These are phyloP conservation scores for Desmophyllum pertusum DNA, from an alignment of 92 coral and sea anemone species.

Conservation along the genomic window DNA sequence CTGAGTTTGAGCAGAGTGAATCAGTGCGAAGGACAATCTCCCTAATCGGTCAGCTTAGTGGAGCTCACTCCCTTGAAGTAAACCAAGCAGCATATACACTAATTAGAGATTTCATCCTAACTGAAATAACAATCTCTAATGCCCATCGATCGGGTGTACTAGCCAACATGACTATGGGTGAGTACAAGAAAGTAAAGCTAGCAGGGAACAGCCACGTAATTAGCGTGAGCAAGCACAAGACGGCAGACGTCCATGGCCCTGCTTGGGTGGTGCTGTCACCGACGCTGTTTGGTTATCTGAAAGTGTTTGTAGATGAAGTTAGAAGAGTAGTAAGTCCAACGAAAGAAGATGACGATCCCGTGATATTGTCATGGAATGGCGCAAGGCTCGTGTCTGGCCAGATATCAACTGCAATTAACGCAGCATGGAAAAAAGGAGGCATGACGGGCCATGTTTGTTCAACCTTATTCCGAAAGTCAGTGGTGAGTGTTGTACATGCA, in stretches of 20 bases:
- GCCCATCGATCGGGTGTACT: constrained; percentile 21
- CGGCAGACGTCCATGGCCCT: constrained; percentile 17
- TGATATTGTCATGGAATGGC: constrained; percentile 52
- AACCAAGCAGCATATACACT: constrained; percentile 41
- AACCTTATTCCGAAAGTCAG: constrained; percentile 30
- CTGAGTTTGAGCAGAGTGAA: constrained; percentile 42
- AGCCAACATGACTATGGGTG: constrained; percentile 17
- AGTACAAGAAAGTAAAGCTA: background rate
- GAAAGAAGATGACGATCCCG: background rate
- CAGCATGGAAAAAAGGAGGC: constrained; percentile 42
- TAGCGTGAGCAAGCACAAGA: constrained; percentile 1
- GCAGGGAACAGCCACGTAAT: background rate
- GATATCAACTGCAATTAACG: constrained; percentile 31
- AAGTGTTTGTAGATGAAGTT: constrained; percentile 32
- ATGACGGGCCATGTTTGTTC: constrained; percentile 12
- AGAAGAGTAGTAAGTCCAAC: constrained; percentile 20
- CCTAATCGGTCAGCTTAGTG: constrained; percentile 49
- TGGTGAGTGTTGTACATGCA: constrained; percentile 29
- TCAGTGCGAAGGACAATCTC: constrained; percentile 45
- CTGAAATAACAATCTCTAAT: constrained; percentile 58
- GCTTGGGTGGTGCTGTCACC: constrained; percentile 33
- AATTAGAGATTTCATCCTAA: constrained; percentile 53
- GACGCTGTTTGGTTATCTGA: constrained; percentile 37
- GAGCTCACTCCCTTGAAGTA: background rate
- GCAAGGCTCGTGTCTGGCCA: constrained; percentile 44